These are phyloP conservation scores for Oscheius sp. DNA, from an alignment of 2,888 invertebrate genomes.

Conservation along the genomic window DNA sequence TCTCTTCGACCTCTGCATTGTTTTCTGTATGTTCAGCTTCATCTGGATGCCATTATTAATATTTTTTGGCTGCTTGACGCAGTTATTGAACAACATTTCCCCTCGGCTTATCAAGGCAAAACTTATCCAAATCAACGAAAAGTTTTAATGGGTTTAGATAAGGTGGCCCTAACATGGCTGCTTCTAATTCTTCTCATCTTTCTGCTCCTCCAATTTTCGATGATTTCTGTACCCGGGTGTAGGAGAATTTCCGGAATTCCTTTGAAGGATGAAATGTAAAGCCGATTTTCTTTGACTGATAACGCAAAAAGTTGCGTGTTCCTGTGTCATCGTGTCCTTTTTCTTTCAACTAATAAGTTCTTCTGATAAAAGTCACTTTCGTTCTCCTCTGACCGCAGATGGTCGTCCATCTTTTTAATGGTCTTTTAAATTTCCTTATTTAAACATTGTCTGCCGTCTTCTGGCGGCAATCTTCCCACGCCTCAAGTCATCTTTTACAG, in stretches of 20 bases:
- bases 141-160: too few species aligned
- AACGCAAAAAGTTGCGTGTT: slow-evolving; percentile 31
- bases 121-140: too few species aligned
- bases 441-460: background rate
- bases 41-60: background rate
- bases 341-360: slow-evolving; percentile 3
- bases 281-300: slow-evolving; percentile 28
- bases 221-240: background rate
- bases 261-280: slow-evolving; percentile 15
- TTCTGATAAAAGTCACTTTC: slow-evolving; percentile 1
- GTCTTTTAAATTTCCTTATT: background rate
- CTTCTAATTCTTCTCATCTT: background rate
- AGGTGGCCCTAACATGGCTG: background rate
- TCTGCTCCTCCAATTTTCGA: too few species aligned
- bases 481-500: background rate
- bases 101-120: too few species aligned
- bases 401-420: background rate
- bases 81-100: too few species aligned
- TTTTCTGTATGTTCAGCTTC: slow-evolving; percentile 13
- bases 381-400: background rate
- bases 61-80: too few species aligned
- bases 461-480: background rate
- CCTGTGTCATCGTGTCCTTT: slow-evolving; percentile 10
- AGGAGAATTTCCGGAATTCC: slow-evolving; percentile 27
- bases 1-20: background rate